Evolutionary conservation across 2,797 vertebrate species (phyloP).

Genomic region (Xenops minutus): DNA sequence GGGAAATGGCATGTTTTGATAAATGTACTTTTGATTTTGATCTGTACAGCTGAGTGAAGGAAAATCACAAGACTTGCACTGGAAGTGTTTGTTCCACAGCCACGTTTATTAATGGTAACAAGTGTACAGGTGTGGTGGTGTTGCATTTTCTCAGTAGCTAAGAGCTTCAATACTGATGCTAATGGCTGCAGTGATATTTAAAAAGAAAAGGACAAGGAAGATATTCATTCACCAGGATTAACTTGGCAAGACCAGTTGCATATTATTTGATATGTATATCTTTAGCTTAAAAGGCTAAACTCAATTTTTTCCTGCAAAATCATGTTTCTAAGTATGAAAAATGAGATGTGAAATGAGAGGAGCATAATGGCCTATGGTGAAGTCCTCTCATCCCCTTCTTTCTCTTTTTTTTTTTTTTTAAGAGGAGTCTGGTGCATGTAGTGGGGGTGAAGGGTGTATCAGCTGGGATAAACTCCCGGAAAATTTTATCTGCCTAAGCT

Average conservation of each 20-base stretch:
- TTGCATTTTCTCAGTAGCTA: slow-evolving; percentile 1
- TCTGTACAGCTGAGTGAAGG: background rate
- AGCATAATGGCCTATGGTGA: background rate
- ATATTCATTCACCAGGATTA: background rate
- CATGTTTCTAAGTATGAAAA: background rate
- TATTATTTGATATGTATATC: background rate
- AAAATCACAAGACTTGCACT: background rate
- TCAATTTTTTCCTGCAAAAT: background rate
- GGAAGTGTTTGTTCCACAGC: background rate
- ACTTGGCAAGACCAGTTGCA: background rate
- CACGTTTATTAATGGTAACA: background rate
- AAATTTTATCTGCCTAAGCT: background rate
- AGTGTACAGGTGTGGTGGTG: background rate
- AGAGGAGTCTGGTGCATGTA: background rate
- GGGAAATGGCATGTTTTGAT: background rate
- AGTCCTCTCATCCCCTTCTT: background rate
- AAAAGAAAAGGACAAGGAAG: background rate
- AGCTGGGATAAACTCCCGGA: background rate
- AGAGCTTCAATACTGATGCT: background rate
- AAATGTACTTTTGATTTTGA: background rate
- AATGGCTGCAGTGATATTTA: background rate
- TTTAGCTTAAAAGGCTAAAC: background rate
- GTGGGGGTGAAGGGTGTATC: background rate
- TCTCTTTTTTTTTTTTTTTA: background rate
- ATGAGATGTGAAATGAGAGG: background rate